Conservation (phyloP, 2,113 vertebrate species). For the Pseudopipra pipra region DNA sequence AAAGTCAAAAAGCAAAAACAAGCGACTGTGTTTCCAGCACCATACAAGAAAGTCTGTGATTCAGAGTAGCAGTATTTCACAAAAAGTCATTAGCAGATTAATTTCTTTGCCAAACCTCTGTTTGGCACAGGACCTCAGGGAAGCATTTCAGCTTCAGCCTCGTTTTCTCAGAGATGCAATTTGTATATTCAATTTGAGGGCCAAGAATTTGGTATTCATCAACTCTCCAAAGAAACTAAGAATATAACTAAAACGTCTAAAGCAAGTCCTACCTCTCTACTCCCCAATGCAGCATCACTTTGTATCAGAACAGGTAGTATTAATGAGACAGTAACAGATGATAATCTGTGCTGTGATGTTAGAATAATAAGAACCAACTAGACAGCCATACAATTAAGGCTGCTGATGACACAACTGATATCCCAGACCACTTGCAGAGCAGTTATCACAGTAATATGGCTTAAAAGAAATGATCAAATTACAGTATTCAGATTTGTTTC, state of each 20-base stretch:
- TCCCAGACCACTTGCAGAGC: background rate
- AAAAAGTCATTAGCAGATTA: background rate
- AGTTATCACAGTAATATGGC: background rate
- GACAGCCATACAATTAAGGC: background rate
- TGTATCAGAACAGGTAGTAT: background rate
- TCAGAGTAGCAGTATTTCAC: background rate
- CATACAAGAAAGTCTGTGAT: background rate
- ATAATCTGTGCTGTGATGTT: background rate
- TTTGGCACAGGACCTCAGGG: background rate
- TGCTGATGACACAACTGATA: background rate
- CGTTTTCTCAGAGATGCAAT: background rate
- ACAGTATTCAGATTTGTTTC: background rate
- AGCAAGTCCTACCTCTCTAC: background rate
- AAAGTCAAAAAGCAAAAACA: background rate
- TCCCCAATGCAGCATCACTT: background rate
- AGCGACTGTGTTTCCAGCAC: background rate
- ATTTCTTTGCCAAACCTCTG: background rate
- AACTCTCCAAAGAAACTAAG: background rate
- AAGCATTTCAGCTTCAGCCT: background rate
- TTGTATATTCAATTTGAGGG: background rate
- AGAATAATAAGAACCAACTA: background rate
- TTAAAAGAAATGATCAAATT: background rate
- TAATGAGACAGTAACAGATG: background rate
- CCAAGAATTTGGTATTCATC: background rate
- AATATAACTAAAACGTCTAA: background rate